phyloP scores from a whole-genome alignment of 2,888 invertebrate species.

The Phortica magna region DNA sequence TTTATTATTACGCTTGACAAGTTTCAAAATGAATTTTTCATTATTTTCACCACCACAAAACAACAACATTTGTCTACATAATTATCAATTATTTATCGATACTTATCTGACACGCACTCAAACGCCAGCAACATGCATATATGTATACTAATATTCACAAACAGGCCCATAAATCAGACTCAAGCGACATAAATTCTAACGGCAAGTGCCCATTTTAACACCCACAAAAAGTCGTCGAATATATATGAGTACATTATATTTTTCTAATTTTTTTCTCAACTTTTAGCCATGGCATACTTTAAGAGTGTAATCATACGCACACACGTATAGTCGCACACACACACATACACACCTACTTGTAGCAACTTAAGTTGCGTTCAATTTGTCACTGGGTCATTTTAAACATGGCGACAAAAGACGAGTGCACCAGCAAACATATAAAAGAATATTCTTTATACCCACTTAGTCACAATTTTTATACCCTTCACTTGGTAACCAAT shows the following conservation, averaged over 20 bases:
- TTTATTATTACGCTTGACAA: neutral
- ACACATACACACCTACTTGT: slow-evolving; percentile 15
- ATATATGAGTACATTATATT: slow-evolving; percentile 5
- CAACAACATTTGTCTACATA: slow-evolving; percentile 28
- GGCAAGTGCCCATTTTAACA: slow-evolving; percentile 59
- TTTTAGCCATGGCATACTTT: slow-evolving; percentile 25
- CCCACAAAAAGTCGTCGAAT: slow-evolving; percentile 38
- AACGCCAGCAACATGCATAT: neutral
- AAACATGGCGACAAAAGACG: slow-evolving; percentile 43
- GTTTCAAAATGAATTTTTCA: slow-evolving; percentile 10
- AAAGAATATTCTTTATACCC: neutral
- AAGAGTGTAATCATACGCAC: slow-evolving; percentile 20
- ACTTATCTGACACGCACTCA: slow-evolving; percentile 23
- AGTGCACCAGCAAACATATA: neutral
- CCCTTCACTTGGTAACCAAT: no score
- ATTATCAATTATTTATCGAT: slow-evolving; percentile 35
- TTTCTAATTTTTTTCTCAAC: neutral
- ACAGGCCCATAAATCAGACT: slow-evolving; percentile 55
- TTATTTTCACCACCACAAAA: neutral
- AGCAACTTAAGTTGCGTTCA: slow-evolving; percentile 40
- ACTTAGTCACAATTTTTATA: neutral
- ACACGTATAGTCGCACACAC: slow-evolving; percentile 33
- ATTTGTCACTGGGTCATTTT: slow-evolving; percentile 66
- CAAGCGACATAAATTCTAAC: slow-evolving; percentile 57
- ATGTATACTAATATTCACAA: neutral